A percentile compares a stretch with the other conserved stretches of the same genome.
Evolutionary conservation across 2,797 vertebrate species (phyloP).

Genomic region (Gymnopithys bicolor): DNA sequence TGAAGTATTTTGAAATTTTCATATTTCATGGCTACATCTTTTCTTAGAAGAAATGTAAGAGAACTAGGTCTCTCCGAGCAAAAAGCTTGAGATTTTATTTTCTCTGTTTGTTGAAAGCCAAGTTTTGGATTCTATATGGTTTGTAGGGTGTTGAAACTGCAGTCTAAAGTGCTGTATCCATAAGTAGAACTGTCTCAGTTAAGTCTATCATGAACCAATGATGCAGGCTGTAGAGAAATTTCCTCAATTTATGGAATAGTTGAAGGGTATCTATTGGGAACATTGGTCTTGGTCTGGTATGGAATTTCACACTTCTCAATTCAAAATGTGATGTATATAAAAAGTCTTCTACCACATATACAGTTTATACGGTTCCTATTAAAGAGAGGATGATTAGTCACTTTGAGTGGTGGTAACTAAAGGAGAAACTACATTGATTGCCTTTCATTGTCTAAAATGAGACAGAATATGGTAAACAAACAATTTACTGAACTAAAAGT

Average conservation of each 20-base stretch:
- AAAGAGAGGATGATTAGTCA: neutral
- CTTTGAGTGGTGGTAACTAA: neutral
- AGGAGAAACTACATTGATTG: neutral
- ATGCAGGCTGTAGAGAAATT: neutral
- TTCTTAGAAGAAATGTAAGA: neutral
- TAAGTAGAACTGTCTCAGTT: neutral
- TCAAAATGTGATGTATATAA: neutral
- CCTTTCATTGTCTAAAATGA: neutral
- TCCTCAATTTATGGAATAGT: neutral
- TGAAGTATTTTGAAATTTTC: neutral
- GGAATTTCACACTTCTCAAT: neutral
- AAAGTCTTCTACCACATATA: neutral
- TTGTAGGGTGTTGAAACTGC: neutral
- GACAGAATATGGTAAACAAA: neutral
- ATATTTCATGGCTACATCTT: neutral
- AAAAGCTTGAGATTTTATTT: neutral
- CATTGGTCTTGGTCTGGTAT: neutral
- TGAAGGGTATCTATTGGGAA: neutral
- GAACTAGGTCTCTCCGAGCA: neutral
- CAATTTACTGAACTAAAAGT: neutral
- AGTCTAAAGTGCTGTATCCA: neutral
- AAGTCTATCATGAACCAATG: neutral
- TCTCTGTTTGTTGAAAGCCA: neutral
- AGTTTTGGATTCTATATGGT: neutral
- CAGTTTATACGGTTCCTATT: neutral